These are phyloP conservation scores for Trogon melanurus DNA, from an alignment of 2,113 vertebrate species.

Conservation along the genomic window DNA sequence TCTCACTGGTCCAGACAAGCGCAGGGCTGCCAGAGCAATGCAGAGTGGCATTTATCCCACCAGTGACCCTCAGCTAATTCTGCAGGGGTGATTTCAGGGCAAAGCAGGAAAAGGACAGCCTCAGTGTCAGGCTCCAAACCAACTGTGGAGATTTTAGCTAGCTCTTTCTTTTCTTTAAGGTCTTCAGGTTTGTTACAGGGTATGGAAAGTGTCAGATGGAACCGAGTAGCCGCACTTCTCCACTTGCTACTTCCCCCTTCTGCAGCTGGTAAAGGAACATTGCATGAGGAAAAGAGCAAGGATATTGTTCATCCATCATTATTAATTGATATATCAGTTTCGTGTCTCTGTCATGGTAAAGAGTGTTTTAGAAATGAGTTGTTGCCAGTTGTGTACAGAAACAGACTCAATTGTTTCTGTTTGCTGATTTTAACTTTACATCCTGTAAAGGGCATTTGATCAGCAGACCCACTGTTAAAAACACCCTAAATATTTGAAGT, in stretches of 20 bases:
- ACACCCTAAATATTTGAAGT: neutral
- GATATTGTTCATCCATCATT: neutral
- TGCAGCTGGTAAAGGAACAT: neutral
- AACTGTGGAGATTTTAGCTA: neutral
- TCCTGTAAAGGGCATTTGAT: neutral
- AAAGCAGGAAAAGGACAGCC: slow-evolving; percentile 7
- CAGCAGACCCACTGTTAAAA: neutral
- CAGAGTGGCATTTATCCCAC: neutral
- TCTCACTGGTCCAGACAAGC: neutral
- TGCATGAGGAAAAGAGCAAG: neutral
- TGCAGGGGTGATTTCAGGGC: neutral
- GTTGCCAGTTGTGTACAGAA: neutral
- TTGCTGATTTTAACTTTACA: neutral
- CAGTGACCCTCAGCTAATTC: neutral
- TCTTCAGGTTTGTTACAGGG: neutral
- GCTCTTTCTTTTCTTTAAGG: neutral
- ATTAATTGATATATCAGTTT: neutral
- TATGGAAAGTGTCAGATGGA: neutral
- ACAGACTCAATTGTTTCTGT: neutral
- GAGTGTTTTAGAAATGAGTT: neutral
- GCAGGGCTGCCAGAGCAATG: neutral
- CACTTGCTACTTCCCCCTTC: fast-evolving
- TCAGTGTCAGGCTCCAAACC: neutral
- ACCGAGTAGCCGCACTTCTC: fast-evolving
- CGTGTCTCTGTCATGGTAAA: neutral